Evolutionary conservation across 1,140 invertebrate species (phyloP).

Genomic region (Drosophila punjabiensis): DNA sequence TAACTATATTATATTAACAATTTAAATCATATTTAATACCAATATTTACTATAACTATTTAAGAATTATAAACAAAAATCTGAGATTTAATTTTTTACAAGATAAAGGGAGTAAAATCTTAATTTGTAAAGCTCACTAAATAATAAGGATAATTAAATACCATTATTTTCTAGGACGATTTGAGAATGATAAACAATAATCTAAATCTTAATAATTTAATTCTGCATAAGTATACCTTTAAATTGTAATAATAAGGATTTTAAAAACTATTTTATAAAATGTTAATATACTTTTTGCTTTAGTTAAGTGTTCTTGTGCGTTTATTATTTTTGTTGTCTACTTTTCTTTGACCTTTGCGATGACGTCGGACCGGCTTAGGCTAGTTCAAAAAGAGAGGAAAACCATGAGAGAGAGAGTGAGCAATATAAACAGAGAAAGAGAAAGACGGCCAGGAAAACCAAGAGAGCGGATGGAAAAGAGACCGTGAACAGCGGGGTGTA

Average conservation of each 20-base stretch:
- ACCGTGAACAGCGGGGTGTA: constrained; percentile 17
- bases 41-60: not conserved
- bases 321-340: not conserved
- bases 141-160: no score
- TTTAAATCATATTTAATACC: not conserved
- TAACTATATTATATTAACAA: no score
- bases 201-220: no score
- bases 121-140: no score
- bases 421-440: constrained; percentile 60
- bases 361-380: constrained; percentile 53
- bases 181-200: no score
- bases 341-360: constrained; percentile 67
- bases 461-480: constrained; percentile 2
- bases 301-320: not conserved
- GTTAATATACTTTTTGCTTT: not conserved
- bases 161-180: no score
- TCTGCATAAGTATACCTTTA: no score
- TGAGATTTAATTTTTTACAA: not conserved
- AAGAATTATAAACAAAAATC: not conserved
- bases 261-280: no score
- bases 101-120: no score
- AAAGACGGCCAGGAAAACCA: constrained; percentile 15
- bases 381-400: constrained; percentile 16
- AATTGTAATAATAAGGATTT: no score
- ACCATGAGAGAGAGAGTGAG: constrained; percentile 2